These are phyloP conservation scores for Serilophus lunatus DNA, from an alignment of 2,113 vertebrate species.

Conservation along the genomic window DNA sequence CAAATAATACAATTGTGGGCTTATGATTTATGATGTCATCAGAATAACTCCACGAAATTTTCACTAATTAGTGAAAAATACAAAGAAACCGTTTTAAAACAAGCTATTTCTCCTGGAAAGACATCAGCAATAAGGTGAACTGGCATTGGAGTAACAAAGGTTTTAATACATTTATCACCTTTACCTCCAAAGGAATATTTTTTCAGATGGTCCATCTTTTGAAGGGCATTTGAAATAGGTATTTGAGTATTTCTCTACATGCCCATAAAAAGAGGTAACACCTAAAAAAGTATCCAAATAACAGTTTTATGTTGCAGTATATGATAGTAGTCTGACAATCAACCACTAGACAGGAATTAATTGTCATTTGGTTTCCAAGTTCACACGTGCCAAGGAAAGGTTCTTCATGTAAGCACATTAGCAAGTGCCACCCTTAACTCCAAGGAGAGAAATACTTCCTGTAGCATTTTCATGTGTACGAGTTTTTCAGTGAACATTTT, in stretches of 20 bases:
- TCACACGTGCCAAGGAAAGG: fast-evolving
- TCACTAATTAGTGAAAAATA: neutral
- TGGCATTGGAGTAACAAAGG: neutral
- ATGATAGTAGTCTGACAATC: neutral
- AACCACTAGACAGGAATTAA: neutral
- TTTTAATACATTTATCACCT: neutral
- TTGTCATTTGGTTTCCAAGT: neutral
- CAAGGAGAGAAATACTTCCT: neutral
- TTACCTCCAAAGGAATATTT: neutral
- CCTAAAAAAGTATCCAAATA: neutral
- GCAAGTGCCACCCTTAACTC: neutral
- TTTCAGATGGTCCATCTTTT: neutral
- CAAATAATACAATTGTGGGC: neutral
- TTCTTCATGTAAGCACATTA: fast-evolving
- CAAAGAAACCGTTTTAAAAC: neutral
- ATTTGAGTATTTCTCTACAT: neutral
- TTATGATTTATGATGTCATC: conserved; percentile 72
- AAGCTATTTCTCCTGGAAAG: neutral
- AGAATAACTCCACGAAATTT: conserved; percentile 8
- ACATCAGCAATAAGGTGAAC: neutral
- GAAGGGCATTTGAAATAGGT: neutral
- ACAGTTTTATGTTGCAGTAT: neutral
- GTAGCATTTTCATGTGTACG: neutral
- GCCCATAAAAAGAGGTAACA: neutral
- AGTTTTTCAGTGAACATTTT: neutral